Percentiles rank a stretch among this genome's conserved stretches.
These are phyloP conservation scores for Apogon talboti DNA, from an alignment of 2,797 vertebrate species.

Conservation along the genomic window DNA sequence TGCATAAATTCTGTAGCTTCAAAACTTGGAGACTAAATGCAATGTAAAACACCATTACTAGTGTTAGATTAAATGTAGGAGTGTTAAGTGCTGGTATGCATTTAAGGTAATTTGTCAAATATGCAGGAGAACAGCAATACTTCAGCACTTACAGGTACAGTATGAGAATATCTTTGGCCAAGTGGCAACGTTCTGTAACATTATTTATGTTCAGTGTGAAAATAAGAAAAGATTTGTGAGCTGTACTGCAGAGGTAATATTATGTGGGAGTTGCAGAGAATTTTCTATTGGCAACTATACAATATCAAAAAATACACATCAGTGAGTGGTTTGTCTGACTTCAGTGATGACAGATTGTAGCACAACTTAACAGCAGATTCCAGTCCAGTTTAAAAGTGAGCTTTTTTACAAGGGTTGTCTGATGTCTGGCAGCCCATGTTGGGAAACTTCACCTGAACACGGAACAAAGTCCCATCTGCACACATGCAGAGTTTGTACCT, in stretches of 20 bases:
- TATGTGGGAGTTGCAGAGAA: slow-evolving; percentile 33
- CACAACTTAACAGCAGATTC: slow-evolving; percentile 20
- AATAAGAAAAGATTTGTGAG: slow-evolving; percentile 19
- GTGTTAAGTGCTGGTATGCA: slow-evolving; percentile 6
- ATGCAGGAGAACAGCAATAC: slow-evolving; percentile 41
- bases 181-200: slow-evolving; percentile 37
- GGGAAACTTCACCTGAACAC: slow-evolving; percentile 90
- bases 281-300: slow-evolving; percentile 16
- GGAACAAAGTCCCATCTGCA: slow-evolving; percentile 94
- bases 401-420: slow-evolving; percentile 90
- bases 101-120: slow-evolving; percentile 31
- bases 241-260: slow-evolving; percentile 39
- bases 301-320: slow-evolving; percentile 1
- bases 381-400: slow-evolving; percentile 70
- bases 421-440: slow-evolving; percentile 97
- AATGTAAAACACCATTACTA: slow-evolving; percentile 17
- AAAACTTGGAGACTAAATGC: neutral
- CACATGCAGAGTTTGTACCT: slow-evolving; percentile 99
- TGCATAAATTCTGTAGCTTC: slow-evolving; percentile 44
- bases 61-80: slow-evolving; percentile 20
- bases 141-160: slow-evolving; percentile 15
- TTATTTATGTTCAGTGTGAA: slow-evolving; percentile 23
- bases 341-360: slow-evolving; percentile 32
- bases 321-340: slow-evolving; percentile 15
- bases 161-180: slow-evolving; percentile 59